Base-by-base conservation (phyloP, 64 coral and sea anemone species). In the Actinia equina region DNA sequence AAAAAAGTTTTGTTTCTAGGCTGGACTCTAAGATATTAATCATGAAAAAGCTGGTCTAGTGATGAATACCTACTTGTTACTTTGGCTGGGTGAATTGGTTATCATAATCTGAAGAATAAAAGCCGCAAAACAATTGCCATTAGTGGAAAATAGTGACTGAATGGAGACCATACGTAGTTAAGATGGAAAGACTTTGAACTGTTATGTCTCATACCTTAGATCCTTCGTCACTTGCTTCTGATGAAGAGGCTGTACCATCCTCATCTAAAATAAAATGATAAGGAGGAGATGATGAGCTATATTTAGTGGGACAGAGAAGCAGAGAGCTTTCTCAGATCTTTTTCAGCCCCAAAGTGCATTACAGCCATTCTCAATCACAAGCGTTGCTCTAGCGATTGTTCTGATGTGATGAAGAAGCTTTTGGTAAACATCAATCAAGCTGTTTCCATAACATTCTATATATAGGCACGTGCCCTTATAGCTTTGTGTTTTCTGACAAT, bases 191-290 rank as follows among this genome's bases (percentile, higher is more conserved):
- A 49, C 19, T 41, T 26, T 7, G 3, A 74, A 26, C 22, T 74
- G 8, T 74, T n/a, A 74, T 74, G 22, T 23, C 37, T 65, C 62
- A 65, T 51, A 81, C 78, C 77, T 93, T 96, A 41, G 89, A 63
- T 79, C 88, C 94, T 83, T 96, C 94, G 79, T 96, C 94, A 80
- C 94, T 96, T 16, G 86, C 92, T 8, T 87, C 92, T 46, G 90
- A 92, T 55, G 94, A 96, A 41, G 94, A 96, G 12, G 94, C 94
- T 62, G 94, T 95, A 54, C 91, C 91, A n/a, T 95, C 94, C 41
- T 95, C 94, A 95, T 95, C 94, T 95, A 74, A 13, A 41, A 74
- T 10, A 41, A 5, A 74, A 41, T 30, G 2, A 25, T 26, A n/a
- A 74, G 5, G 13, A 11, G 27, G 23, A 6, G 13, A 11, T 30